Base-by-base conservation (phyloP, 2,888 invertebrate genomes). In the Myathropa florea region DNA sequence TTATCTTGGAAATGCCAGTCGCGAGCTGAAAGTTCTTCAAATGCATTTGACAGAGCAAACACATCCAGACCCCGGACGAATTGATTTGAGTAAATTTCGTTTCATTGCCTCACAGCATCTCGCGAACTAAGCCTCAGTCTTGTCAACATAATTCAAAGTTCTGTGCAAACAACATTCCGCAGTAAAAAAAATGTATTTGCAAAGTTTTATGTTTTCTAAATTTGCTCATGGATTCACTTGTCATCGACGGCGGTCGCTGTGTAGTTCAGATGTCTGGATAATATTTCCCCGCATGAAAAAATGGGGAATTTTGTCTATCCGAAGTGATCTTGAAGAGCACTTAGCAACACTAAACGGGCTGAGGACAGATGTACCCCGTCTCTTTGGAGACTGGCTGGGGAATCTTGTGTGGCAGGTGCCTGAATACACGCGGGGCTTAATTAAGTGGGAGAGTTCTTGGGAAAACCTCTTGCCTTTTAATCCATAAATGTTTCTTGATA, bases 111-210 rank as follows among this genome's bases (percentile, higher is more conserved):
- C 57, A 57, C 55, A 18, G n/a, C n/a, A n/a, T n/a, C n/a, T n/a
- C 57, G 14, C 14, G 10, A 10, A 18, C 23, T 57, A 24, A 23
- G 57, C 24, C 24, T 10, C 18, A 10, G 33, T 33, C 3, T 23
- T 33, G 68, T 57, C 68, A 57, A 68, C 68, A 57, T 68, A 68
- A 33, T 57, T 57, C 33, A 33, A 33, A 33, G 68, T 57, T 68
- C 23, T 23, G 33, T 30, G 68, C 23, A 68, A 68, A 68, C 33
- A 55, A 33, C 21, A 55, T 33, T 63, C 28, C 21, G 36, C 10
- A 3, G 14, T 24, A 7, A 18, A 18, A 12, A 10, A n/a, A n/a
- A n/a, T n/a, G 21, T 63, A n/a, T 63, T 63, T 33, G 21, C 63
- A 36, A 21, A 33, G 63, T 63, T 63, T 63, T 33, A 63, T 63